Evolutionary conservation across 1,140 invertebrate species (phyloP), one percentile per base, ranked within the genome.

Genomic region (Mactra quadrangularis): DNA sequence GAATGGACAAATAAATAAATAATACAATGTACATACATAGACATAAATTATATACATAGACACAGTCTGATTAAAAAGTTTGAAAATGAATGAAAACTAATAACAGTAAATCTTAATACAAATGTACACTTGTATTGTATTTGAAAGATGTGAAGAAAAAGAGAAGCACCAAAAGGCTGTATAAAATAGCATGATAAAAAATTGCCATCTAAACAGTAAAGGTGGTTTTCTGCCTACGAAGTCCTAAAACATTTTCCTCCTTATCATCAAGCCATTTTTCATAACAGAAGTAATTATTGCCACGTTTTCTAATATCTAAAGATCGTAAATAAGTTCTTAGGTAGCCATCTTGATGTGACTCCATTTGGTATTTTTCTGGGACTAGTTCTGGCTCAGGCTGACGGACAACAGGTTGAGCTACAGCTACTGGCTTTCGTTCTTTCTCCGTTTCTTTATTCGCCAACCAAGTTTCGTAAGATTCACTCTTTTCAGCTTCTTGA

Each of bases 391-490:
- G 22, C 17, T 62, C 31, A 29, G 68, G 79, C 25, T 38, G 59
- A 3, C 35, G 35, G 1, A 62, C n/a, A 9, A 7, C 35, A 4
- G 59, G 45, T 19, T 50, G 55, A 47, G 25, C 15, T 15, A 50
- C 19, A 4, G n/a, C n/a, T 19, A 41, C 29, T 29, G 25, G 4
- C 27, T 55, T 41, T 22, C 52, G 15, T 66, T 78, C 57, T 47
- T 74, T 82, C 25, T 82, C 79, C 3, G 79, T 74, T 62, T 82
- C 79, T 57, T 82, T 82, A 45, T 82, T 74, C 13, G 79, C 79
- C 22, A 82, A 45, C 79, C 79, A 82, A 6, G 79, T 82, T 45
- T 82, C 79, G n/a, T 82, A 82, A 22, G 79, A 82, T 66, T 82
- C 79, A 53, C 79, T 82, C 57, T 82, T 72, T 29, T 82, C 79